Percentiles rank a stretch among this genome's conserved stretches.
Evolutionary conservation across 2,113 vertebrate species (phyloP).

Genomic region (Oncorhynchus tshawytscha): DNA sequence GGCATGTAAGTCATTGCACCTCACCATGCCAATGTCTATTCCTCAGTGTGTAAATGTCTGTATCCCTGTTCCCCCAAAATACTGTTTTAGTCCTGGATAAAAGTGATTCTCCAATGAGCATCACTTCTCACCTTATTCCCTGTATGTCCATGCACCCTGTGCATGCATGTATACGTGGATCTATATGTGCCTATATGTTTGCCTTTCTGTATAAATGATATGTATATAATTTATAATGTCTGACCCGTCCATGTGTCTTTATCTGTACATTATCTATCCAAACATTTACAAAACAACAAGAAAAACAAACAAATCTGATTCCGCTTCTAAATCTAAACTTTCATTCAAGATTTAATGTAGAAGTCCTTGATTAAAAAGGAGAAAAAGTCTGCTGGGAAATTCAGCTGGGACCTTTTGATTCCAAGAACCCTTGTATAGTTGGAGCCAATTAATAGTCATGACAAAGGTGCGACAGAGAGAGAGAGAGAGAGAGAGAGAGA

Average conservation of each 20-base stretch:
- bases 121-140: constrained; percentile 35
- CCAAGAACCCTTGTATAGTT: constrained; percentile 25
- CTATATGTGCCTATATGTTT: constrained; percentile 32
- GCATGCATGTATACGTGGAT: constrained; percentile 8
- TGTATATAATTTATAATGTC: constrained; percentile 58
- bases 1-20: constrained; percentile 20
- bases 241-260: constrained; percentile 66
- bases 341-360: constrained; percentile 10
- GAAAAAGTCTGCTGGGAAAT: constrained; percentile 49
- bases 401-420: constrained; percentile 53
- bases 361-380: constrained; percentile 18
- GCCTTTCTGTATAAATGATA: constrained; percentile 57
- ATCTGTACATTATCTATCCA: constrained; percentile 56
- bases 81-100: constrained; percentile 20
- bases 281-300: constrained; percentile 23
- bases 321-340: neutral
- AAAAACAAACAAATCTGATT: neutral
- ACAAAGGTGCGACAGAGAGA: constrained; percentile 19
- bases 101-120: constrained; percentile 47
- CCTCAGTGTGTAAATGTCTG: constrained; percentile 19
- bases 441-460: constrained; percentile 31
- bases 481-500: neutral
- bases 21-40: constrained; percentile 23
- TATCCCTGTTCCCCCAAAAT: constrained; percentile 22
- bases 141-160: constrained; percentile 37